These are phyloP conservation scores for Pristiophorus japonicus DNA, from an alignment of 2,113 vertebrate species.

Conservation along the genomic window DNA sequence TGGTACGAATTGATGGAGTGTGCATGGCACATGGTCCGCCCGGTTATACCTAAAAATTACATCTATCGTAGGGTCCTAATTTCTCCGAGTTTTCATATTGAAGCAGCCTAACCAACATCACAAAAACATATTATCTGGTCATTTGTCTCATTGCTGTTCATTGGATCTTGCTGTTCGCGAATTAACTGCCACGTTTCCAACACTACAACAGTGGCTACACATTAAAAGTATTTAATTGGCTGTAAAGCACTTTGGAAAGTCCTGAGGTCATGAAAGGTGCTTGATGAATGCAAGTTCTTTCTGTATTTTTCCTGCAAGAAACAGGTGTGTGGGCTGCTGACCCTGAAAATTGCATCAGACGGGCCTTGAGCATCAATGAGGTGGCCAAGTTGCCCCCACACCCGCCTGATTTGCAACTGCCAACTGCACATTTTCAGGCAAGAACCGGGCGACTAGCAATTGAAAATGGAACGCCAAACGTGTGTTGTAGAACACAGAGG, in stretches of 20 bases:
- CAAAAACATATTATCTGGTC: neutral
- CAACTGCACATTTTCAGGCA: neutral
- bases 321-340: too few relatives aligned
- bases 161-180: neutral
- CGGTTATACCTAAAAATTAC: neutral
- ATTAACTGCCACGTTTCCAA: neutral
- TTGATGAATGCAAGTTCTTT: neutral
- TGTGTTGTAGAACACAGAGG: neutral
- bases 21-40: neutral
- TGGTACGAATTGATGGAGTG: neutral
- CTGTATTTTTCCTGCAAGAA: neutral
- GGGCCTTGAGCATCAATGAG: neutral
- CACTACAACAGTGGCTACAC: neutral
- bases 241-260: too few relatives aligned
- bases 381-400: neutral
- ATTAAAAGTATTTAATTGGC: neutral
- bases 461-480: too few relatives aligned
- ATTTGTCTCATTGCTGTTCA: neutral
- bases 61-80: neutral
- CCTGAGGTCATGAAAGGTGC: neutral
- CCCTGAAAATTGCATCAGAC: neutral
- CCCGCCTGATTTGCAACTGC: neutral
- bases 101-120: neutral
- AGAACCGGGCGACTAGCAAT: neutral
- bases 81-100: neutral